A percentile compares a stretch with the other conserved stretches of the same genome.
phyloP scores from a whole-genome alignment of 2,113 vertebrate genomes.

The Calyptommatus sinebrachiatus region DNA sequence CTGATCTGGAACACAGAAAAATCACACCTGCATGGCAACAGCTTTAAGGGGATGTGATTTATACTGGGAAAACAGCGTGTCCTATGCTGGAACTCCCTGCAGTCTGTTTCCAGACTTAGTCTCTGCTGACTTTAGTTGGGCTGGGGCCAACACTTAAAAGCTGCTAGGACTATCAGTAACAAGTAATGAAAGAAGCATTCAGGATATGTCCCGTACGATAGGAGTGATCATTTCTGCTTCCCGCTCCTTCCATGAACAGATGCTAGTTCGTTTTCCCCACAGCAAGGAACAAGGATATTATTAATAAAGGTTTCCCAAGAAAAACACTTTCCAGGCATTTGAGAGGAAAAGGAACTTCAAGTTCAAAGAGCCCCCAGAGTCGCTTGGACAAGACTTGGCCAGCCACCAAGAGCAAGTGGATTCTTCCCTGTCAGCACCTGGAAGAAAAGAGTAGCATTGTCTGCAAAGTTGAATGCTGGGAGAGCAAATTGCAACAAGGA shows the following conservation, averaged over 20 bases:
- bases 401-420: constrained; percentile 23
- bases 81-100: neutral
- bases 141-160: neutral
- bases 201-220: neutral
- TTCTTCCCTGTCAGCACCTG: constrained; percentile 44
- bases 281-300: constrained; percentile 44
- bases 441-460: constrained; percentile 39
- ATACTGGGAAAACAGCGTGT: neutral
- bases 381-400: constrained; percentile 32
- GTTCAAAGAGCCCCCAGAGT: constrained; percentile 35
- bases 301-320: constrained; percentile 55
- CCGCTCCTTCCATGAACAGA: constrained; percentile 42
- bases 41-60: neutral
- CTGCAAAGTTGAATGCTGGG: constrained; percentile 22
- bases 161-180: neutral
- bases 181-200: neutral
- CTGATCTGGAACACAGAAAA: neutral
- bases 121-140: neutral
- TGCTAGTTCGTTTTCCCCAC: constrained; percentile 47
- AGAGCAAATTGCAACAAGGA: constrained; percentile 36
- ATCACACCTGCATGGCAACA: neutral
- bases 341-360: constrained; percentile 40
- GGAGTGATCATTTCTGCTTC: constrained; percentile 22
- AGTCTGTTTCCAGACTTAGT: neutral
- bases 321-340: constrained; percentile 47